Evolutionary conservation across 2,113 vertebrate species (phyloP).

Genomic region (Ameiurus melas): DNA sequence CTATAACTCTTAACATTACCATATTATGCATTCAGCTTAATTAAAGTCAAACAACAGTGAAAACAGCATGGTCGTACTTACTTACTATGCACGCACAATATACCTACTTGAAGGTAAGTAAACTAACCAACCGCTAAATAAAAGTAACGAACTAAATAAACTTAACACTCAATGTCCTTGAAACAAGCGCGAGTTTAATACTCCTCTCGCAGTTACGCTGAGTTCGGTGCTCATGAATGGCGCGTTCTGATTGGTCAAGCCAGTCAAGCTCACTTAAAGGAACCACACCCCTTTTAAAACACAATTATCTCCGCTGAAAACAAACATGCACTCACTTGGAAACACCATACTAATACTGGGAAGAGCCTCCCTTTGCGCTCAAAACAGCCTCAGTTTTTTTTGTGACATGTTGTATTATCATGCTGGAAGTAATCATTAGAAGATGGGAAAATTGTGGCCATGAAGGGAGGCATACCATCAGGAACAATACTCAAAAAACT

Average conservation of each 20-base stretch:
- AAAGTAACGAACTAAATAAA: neutral
- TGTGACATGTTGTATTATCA: no score
- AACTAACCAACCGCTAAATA: neutral
- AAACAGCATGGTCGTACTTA: neutral
- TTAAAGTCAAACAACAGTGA: neutral
- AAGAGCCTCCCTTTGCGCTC: no score
- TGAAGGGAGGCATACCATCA: no score
- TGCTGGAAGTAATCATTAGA: no score
- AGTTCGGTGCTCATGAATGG: neutral
- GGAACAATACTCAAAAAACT: no score
- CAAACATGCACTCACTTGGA: no score
- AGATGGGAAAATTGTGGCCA: no score
- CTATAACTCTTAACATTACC: neutral
- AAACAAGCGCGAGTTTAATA: neutral
- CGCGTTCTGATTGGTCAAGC: neutral
- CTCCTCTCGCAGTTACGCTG: neutral
- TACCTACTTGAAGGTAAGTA: neutral
- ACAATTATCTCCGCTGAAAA: no score
- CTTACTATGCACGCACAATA: neutral
- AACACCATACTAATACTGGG: no score
- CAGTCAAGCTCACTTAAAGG: neutral
- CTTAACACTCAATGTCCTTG: neutral
- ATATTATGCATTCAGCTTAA: neutral
- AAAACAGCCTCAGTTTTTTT: neutral
- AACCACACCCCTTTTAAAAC: neutral